Evolutionary conservation across 1,140 invertebrate genomes (phyloP), one percentile per base, ranked within the genome.

Genomic region (Papilio machaon): DNA sequence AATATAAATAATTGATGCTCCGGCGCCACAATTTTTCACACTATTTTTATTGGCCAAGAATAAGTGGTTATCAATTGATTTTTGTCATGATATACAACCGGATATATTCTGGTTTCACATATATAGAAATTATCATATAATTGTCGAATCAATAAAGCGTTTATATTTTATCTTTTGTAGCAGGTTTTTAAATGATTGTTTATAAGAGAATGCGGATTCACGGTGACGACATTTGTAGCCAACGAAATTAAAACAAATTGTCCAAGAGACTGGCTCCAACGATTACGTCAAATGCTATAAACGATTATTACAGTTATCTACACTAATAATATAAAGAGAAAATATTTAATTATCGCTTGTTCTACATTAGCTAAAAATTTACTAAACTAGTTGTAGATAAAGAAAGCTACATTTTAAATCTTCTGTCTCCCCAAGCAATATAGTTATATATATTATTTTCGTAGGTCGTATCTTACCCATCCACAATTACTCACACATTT

Each of bases 221-320:
- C 58, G 77, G 58, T 79, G 77, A 79, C 77, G 77, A 46, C 77
- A 79, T 79, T 30, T 79, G 77, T 64, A 46, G 17, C 35, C 60
- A 52, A 54, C 74, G 74, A 76, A 76, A 76, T 76, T 76, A 79
- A 78, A 79, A 79, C 77, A 64, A 79, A 79, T 79, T 79, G 77
- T 79, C 43, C 60, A 67, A 60, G 60, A 79, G 77, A 78, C 76
- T 35, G 76, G 76, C 64, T 78, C 54, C 64, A 43, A 23, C n/a
- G 52, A 60, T 58, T 35, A 78, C 64, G 64, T 60, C 52, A 78
- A 35, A 78, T 38, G 75, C 75, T 77, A 77, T 77, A 43, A 77
- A 77, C 60, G 46, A 15, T 78, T 78, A 78, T 78, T 60, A 78
- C 76, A 19, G 19, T 60, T 54, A 78, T 78, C 38, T 58, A 19